Base-by-base conservation (phyloP, 2,797 vertebrate genomes). In the Myotis pilosus region DNA sequence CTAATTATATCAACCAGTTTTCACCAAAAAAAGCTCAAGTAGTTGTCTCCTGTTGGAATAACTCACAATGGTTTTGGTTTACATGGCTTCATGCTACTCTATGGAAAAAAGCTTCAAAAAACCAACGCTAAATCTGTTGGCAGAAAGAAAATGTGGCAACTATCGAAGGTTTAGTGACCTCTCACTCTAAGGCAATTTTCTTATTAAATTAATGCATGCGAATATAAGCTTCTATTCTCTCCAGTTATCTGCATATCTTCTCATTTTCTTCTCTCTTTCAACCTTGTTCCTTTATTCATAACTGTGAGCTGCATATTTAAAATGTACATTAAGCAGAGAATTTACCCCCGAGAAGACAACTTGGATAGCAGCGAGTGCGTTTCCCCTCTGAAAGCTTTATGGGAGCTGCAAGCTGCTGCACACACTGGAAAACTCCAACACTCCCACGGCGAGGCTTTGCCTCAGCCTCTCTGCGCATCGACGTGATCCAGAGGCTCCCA, bases 1-100 rank as follows among this genome's bases (percentile, higher is more conserved):
- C 97, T 98, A 98, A 98, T 98, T 98, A 96, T 94, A 96, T 98
- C 96, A 96, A 88, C 97, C 91, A 16, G 92, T 97, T 89, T 88
- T 97, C 98, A 97, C 97, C 98, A 97, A 96, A 98, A 47, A 98
- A 97, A 97, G 92, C 93, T 94, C 95, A 97, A 97, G 97, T 96
- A 98, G 87, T 96, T 83, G 19, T 98, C 97, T 96, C 51, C 0
- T 97, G 95, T 97, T 98, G 94, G 96, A 98, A 96, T 96, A 97
- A 96, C 95, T 97, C 96, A 74, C 88, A n/a, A 41, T 81, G 62
- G 87, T 95, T 92, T 96, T 95, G 92, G 89, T 88, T 97, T 96
- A 71, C 68, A 33, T 76, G 97, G 95, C 95, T 97, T 90, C 75
- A 78, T 97, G 94, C 94, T 95, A 75, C 80, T 97, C 94, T 75